Percentiles rank a stretch among this genome's conserved stretches.
These are phyloP conservation scores for Synanceia verrucosa DNA, from an alignment of 2,797 vertebrate species.

Conservation along the genomic window DNA sequence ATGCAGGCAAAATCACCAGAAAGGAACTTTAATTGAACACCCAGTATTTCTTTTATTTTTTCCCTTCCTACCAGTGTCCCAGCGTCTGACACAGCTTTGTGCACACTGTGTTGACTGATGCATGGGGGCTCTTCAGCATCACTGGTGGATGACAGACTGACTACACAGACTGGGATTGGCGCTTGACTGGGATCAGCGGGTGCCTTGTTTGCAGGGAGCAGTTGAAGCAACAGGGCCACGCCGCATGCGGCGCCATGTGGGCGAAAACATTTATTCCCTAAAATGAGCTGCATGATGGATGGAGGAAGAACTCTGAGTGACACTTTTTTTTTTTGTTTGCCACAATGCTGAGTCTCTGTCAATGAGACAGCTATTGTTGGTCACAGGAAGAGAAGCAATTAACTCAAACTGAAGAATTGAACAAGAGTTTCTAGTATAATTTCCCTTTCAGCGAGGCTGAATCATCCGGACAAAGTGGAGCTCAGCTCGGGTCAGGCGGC, in stretches of 20 bases:
- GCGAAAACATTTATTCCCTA: constrained; percentile 32
- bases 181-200: constrained; percentile 30
- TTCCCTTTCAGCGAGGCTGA: constrained; percentile 50
- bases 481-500: constrained; percentile 22
- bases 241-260: constrained; percentile 13
- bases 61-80: background rate
- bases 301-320: constrained; percentile 48
- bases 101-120: background rate
- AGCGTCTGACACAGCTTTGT: constrained; percentile 4
- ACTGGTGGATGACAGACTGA: constrained; percentile 10
- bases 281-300: constrained; percentile 60
- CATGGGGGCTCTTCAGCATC: background rate
- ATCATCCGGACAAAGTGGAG: constrained; percentile 47
- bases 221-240: constrained; percentile 9
- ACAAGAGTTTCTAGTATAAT: constrained; percentile 53
- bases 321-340: constrained; percentile 37
- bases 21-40: constrained; percentile 13
- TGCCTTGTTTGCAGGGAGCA: constrained; percentile 29
- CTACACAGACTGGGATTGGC: constrained; percentile 12
- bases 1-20: background rate
- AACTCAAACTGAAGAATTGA: constrained; percentile 41
- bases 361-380: constrained; percentile 45
- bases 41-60: background rate
- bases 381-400: constrained; percentile 34
- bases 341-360: constrained; percentile 21